Percentiles rank a stretch among this genome's conserved stretches.
Conservation (phyloP, 2,113 vertebrate genomes). For the Urocitellus parryii region DNA sequence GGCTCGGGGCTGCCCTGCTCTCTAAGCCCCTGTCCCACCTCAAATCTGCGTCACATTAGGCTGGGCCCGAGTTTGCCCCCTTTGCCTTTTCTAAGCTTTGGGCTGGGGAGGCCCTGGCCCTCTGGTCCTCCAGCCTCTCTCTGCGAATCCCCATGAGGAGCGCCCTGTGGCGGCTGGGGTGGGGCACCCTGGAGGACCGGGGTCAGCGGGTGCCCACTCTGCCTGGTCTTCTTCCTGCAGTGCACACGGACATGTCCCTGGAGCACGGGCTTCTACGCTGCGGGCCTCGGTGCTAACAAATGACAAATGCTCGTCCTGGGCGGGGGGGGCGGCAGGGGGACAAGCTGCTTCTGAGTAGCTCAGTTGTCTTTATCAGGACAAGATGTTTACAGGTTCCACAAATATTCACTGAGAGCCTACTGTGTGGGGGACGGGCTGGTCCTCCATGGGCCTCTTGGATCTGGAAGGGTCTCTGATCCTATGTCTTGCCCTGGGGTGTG, state of each 20-base stretch:
- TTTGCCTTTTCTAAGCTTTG: background rate
- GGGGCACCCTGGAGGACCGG: background rate
- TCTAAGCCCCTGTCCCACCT: background rate
- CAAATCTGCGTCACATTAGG: background rate
- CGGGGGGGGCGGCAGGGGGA: fast-evolving
- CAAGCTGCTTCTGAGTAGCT: background rate
- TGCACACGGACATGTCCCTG: background rate
- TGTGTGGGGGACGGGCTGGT: background rate
- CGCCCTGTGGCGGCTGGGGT: background rate
- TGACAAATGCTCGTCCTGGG: background rate
- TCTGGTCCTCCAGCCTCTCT: background rate
- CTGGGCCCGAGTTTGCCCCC: background rate
- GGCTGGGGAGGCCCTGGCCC: background rate
- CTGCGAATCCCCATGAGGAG: background rate
- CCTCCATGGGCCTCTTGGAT: background rate
- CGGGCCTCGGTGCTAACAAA: background rate
- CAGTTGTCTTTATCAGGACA: background rate
- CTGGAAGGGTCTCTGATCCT: background rate
- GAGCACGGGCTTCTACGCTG: background rate
- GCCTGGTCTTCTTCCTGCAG: background rate
- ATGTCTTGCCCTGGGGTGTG: background rate
- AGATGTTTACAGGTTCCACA: background rate
- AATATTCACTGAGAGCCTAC: background rate
- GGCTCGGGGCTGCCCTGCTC: background rate
- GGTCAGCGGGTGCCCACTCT: background rate